Evolutionary conservation across 1,140 invertebrate species (phyloP).

Genomic region (Vanessa atalanta): DNA sequence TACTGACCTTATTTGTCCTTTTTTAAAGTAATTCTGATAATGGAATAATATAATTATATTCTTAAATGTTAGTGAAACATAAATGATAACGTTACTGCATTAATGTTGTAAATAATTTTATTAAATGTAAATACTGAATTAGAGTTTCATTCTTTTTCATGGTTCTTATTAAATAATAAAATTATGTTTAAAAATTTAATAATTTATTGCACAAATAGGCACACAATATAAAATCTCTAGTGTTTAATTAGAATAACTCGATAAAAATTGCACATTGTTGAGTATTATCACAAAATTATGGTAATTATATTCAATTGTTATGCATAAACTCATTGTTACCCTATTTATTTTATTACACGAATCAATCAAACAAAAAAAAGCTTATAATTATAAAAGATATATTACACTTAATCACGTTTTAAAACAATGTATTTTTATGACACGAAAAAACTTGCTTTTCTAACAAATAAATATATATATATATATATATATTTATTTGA

Average conservation of each 20-base stretch:
- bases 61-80: slow-evolving; percentile 38
- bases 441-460: too few species aligned
- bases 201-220: slow-evolving; percentile 48
- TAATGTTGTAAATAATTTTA: slow-evolving; percentile 67
- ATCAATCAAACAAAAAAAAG: too few species aligned
- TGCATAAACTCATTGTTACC: too few species aligned
- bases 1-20: slow-evolving; percentile 8
- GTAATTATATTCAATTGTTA: not conserved
- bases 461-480: too few species aligned
- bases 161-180: slow-evolving; percentile 2
- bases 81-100: slow-evolving; percentile 43
- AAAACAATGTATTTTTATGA: too few species aligned
- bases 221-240: slow-evolving; percentile 5
- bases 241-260: not conserved
- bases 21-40: slow-evolving; percentile 20
- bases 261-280: not conserved
- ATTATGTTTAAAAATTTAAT: slow-evolving; percentile 23
- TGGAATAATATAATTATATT: slow-evolving; percentile 32
- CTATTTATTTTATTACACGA: too few species aligned
- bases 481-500: too few species aligned
- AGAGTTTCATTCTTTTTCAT: slow-evolving; percentile 36
- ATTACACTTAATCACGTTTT: too few species aligned
- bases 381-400: too few species aligned
- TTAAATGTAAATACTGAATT: slow-evolving; percentile 51
- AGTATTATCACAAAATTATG: slow-evolving; percentile 12